Conservation (phyloP, 2,888 invertebrate species). For the Marronus borbonicus region DNA sequence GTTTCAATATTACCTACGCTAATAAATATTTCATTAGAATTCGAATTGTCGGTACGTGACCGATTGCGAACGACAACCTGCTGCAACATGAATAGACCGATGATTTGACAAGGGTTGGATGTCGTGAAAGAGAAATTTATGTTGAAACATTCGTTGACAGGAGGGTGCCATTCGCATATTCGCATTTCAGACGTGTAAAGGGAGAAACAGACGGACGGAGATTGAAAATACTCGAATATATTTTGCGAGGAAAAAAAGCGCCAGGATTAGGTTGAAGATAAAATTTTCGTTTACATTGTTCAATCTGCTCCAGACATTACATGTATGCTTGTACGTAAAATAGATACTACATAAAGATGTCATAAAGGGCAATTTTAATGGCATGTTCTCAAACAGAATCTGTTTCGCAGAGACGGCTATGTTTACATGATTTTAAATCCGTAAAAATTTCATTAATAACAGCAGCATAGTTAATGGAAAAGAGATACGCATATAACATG, state of each 20-base stretch:
- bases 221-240: constrained; percentile 12
- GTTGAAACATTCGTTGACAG: constrained; percentile 21
- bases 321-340: no score
- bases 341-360: no score
- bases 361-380: no score
- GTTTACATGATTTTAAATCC: no score
- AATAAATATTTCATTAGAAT: constrained; percentile 42
- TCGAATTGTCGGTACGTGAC: constrained; percentile 27
- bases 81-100: constrained; percentile 14
- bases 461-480: no score
- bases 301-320: no score
- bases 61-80: constrained; percentile 6
- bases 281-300: neutral
- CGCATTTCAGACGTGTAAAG: neutral
- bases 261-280: neutral
- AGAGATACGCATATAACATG: no score
- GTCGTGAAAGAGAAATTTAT: constrained; percentile 6
- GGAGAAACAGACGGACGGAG: neutral
- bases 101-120: constrained; percentile 33
- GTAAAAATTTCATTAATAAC: no score
- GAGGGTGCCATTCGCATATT: neutral
- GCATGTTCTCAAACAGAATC: no score
- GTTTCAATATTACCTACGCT: constrained; percentile 31
- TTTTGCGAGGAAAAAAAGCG: neutral
- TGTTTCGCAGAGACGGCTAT: no score